A percentile compares a stretch with the other conserved stretches of the same genome.
Conservation (phyloP, 92 coral and sea anemone genomes). For the Epizoanthus stellaris region DNA sequence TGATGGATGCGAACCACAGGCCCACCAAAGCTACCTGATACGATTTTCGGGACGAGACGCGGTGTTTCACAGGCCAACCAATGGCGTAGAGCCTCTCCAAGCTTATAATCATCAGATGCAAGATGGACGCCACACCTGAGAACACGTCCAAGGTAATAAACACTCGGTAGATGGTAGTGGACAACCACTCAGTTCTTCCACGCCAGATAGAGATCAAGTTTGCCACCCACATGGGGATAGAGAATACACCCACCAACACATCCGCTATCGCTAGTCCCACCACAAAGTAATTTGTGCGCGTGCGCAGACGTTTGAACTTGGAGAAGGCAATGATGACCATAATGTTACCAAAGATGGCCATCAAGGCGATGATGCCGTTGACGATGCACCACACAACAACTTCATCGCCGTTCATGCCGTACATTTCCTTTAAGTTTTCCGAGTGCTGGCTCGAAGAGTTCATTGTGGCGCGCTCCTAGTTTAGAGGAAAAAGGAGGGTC, state of each 20-base stretch:
- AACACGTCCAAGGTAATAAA: conserved; percentile 67
- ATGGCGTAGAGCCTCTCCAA: conserved; percentile 74
- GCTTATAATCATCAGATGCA: conserved; percentile 67
- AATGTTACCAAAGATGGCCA: conserved; percentile 50
- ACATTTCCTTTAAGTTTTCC: conserved; percentile 19
- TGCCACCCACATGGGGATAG: conserved; percentile 70
- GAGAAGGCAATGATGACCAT: conserved; percentile 51
- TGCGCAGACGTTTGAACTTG: conserved; percentile 54
- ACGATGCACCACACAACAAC: conserved; percentile 47
- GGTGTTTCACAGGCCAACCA: conserved; percentile 75
- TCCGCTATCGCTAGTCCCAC: conserved; percentile 58
- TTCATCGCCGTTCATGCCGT: conserved; percentile 42
- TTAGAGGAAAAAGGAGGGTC: too few species aligned
- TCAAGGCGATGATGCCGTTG: conserved; percentile 46
- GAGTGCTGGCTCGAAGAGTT: conserved; percentile 14
- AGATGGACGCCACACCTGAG: conserved; percentile 67
- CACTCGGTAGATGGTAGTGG: conserved; percentile 53
- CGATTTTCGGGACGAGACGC: conserved; percentile 59
- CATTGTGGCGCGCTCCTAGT: not conserved
- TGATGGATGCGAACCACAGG: conserved; percentile 53
- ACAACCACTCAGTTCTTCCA: conserved; percentile 57
- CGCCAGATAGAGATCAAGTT: conserved; percentile 67
- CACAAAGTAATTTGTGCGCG: conserved; percentile 58
- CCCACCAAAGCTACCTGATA: conserved; percentile 50
- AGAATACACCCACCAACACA: conserved; percentile 51